Evolutionary conservation across 2,797 vertebrate species (phyloP).

Genomic region (Urosaurus nigricauda): DNA sequence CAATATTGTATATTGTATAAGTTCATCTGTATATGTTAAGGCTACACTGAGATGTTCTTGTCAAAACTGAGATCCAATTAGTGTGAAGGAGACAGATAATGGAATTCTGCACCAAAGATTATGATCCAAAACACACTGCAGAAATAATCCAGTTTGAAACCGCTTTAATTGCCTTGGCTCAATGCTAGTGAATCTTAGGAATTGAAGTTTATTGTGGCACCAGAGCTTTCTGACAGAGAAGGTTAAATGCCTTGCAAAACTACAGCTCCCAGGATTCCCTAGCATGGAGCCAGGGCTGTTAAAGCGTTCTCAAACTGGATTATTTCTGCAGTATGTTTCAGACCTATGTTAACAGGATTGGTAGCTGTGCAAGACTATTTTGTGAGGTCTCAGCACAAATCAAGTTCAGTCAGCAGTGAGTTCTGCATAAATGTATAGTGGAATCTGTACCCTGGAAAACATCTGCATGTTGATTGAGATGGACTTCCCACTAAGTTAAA

Average conservation of each 20-base stretch:
- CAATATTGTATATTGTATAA: not conserved
- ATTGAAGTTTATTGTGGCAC: no score
- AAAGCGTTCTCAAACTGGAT: no score
- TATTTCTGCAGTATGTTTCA: no score
- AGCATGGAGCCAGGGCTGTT: no score
- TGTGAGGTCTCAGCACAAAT: not conserved
- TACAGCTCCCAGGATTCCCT: no score
- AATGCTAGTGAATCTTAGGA: no score
- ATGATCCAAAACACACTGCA: no score
- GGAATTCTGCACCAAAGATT: not conserved
- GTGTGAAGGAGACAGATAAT: not conserved
- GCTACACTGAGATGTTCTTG: not conserved
- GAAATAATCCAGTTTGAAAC: no score
- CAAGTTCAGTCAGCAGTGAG: constrained; percentile 10
- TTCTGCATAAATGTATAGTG: not conserved
- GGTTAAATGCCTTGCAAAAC: no score
- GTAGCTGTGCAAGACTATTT: not conserved
- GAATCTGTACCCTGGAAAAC: not conserved
- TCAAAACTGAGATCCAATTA: not conserved
- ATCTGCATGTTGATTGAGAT: not conserved
- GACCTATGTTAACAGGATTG: not conserved
- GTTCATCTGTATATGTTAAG: not conserved
- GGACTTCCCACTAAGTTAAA: no score
- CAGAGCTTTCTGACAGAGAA: no score
- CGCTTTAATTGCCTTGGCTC: no score